phyloP scores from a whole-genome alignment of 2,113 vertebrate species.

The Leptosomus discolor region DNA sequence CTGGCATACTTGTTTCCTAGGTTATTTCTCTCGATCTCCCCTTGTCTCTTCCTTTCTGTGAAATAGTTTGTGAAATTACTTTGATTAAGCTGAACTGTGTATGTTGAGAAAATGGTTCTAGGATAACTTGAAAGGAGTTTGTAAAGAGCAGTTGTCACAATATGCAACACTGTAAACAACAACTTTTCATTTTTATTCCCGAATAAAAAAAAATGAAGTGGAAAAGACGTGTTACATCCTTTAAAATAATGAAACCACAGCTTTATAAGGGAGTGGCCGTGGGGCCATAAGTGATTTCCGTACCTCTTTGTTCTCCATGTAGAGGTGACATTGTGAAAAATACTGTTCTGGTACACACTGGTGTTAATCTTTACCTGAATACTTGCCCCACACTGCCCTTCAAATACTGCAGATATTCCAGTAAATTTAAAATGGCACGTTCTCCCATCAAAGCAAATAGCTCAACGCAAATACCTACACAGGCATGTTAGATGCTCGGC shows the following conservation, averaged over 20 bases:
- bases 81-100: background rate
- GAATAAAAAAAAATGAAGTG: background rate
- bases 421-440: background rate
- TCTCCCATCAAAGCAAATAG: background rate
- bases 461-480: background rate
- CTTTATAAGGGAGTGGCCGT: background rate
- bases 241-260: background rate
- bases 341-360: background rate
- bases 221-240: background rate
- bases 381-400: background rate
- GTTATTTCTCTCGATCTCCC: slow-evolving; percentile 38
- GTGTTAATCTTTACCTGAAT: background rate
- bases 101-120: background rate
- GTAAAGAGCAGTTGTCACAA: background rate
- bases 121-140: background rate
- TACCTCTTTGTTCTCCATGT: background rate
- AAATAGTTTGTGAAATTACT: slow-evolving; percentile 26
- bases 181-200: background rate
- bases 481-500: background rate
- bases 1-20: slow-evolving; percentile 58
- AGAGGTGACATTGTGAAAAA: background rate
- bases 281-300: background rate
- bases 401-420: background rate
- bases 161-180: background rate
- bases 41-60: slow-evolving; percentile 1